Base-by-base conservation (phyloP, 37 sponge, comb jelly and placozoan species). In the Petrosia ficiformis region DNA sequence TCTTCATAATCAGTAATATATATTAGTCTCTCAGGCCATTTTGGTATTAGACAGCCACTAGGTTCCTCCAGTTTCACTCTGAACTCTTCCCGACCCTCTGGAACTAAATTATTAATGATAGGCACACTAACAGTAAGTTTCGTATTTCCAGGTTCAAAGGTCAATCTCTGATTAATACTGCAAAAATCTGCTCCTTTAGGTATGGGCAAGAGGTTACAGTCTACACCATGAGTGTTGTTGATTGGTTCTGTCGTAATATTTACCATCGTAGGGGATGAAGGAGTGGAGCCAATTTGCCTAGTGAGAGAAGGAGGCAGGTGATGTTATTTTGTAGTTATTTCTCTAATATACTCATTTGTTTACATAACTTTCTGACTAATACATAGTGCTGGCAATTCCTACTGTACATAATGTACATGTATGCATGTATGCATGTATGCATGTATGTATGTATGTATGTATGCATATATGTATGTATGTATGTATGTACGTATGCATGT, bases 1-100 rank as follows among this genome's bases (percentile, higher is more conserved):
- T 82, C 82, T 52, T 35, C 74, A 14, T 25, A n/a, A 59, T 82
- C 82, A 36, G 74, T 74, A n/a, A 74, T 82, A 21, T 0, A 73
- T 52, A 82, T 37, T 1, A 8, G 14, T 5, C 6, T 61, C n/a
- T 11, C 28, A 6, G 22, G 26, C 5, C n/a, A 29, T 22, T n/a
- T 61, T 61, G 63, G 63, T 61, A 61, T 26, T 8, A 61, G 14
- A 61, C 63, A 61, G 26, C 14, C 42, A 0, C 40, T 31, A 0
- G 67, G 67, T 3, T 66, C 30, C 2, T 36, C 10, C 11, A 82
- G 75, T 4, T 32, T 1, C 31, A 82, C 42, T 19, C 3, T 42
- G 39, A 82, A 82, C 11, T 10, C n/a, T 65, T 82, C 75, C 0
- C 6, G 24, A 16, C 64, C 75, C 24, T 82, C 82, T 33, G 75